Percentiles rank a stretch among this genome's conserved stretches.
Conservation (phyloP, 2,888 invertebrate genomes). For the Graphium colonna region DNA sequence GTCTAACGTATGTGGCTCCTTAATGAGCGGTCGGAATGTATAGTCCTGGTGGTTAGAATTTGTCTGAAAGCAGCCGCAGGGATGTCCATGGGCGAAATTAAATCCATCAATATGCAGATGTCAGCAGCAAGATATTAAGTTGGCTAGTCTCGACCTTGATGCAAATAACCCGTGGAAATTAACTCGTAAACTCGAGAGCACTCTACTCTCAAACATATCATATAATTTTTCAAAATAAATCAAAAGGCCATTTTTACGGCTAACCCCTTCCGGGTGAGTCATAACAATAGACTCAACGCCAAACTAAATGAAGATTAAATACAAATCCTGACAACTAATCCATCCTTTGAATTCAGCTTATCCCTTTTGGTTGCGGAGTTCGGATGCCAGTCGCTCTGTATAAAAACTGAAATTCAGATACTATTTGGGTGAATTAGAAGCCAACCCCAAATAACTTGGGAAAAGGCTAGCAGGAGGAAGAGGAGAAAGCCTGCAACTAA, state of each 20-base stretch:
- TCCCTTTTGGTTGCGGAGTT: no score
- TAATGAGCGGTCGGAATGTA: conserved; percentile 26
- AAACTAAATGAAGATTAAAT: conserved; percentile 9
- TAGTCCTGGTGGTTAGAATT: conserved; percentile 60
- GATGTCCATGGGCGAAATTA: conserved; percentile 71
- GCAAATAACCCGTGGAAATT: conserved; percentile 72
- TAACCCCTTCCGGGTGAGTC: conserved; percentile 13
- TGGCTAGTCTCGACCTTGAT: conserved; percentile 55
- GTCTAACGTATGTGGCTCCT: neutral
- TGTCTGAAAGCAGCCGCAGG: conserved; percentile 58
- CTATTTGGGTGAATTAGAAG: no score
- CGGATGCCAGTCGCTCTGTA: no score
- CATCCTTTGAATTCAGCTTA: no score
- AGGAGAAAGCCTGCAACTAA: no score
- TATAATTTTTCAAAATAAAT: conserved; percentile 25
- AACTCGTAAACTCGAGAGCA: conserved; percentile 63
- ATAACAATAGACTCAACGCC: neutral
- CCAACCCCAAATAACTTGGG: no score
- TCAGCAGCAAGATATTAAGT: conserved; percentile 63
- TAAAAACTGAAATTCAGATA: no score
- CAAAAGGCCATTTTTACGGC: no score
- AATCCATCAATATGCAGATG: conserved; percentile 71
- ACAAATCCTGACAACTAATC: no score
- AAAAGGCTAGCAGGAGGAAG: no score
- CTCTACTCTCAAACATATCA: conserved; percentile 26